Conservation (phyloP, 2,888 invertebrate species). For the Cacoxenus indagator region DNA sequence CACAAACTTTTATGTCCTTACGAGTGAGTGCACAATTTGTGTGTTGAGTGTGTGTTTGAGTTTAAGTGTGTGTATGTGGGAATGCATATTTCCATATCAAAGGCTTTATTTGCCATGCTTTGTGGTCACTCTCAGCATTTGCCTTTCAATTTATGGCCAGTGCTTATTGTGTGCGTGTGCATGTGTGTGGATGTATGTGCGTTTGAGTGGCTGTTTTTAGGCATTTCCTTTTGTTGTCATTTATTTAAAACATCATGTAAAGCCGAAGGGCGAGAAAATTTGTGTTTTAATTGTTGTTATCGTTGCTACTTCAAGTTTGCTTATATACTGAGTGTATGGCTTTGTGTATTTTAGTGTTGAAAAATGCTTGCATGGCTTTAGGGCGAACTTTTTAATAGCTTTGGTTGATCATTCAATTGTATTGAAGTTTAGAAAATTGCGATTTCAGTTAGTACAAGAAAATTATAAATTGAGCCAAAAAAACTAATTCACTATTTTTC, state of each 20-base stretch:
- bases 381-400: too few species aligned
- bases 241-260: background rate
- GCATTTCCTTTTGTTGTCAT: background rate
- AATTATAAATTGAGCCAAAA: too few species aligned
- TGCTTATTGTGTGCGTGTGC: background rate
- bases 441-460: background rate
- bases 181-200: background rate
- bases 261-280: constrained; percentile 1
- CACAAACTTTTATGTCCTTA: background rate
- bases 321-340: background rate
- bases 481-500: too few species aligned
- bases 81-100: constrained; percentile 9
- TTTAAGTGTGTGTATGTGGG: background rate
- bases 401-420: background rate
- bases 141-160: background rate
- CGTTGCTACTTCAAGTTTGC: background rate
- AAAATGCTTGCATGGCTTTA: too few species aligned
- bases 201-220: too few species aligned
- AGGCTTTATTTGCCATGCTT: background rate
- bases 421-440: background rate
- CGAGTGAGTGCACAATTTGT: too few species aligned
- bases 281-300: constrained; percentile 4
- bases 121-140: constrained; percentile 10
- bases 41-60: background rate
- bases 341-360: background rate